Evolutionary conservation across 2,888 invertebrate genomes (phyloP), one percentile per base, ranked within the genome.

Genomic region (Abscondita cerata): DNA sequence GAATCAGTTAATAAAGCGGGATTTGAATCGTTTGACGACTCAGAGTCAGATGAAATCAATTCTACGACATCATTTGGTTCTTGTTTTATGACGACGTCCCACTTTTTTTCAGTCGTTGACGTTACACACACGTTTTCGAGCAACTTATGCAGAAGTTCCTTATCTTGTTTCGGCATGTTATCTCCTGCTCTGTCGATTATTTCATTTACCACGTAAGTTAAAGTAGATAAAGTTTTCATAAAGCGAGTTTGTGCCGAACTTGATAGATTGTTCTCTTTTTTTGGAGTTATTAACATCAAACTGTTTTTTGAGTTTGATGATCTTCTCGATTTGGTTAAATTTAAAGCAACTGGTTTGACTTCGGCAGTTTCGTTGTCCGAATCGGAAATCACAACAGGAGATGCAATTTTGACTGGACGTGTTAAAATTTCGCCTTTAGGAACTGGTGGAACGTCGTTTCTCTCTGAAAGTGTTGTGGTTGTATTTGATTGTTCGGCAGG

Each of bases 81-180:
- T 11, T 44, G 44, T 11, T 44, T 44, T 16, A 44, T 19, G n/a
- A 13, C 11, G 3, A 18, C 16, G 1, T 40, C 15, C 3, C 4
- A 6, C 15, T 11, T 16, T 8, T 15, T n/a, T n/a, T n/a, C n/a
- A n/a, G 1, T 19, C 3, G 16, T n/a, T 11, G 16, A 44, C 3
- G 16, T 44, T 9, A 8, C 4, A 18, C 44, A 18, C 9, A 44
- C 18, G 5, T 19, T 19, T 44, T 44, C 18, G 2, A 44, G 18
- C 19, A 44, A 19, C n/a, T 44, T 44, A 44, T 44, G 44, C 11
- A 44, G 44, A n/a, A 44, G n/a, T 8, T 44, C 44, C 19, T 44
- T 44, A 19, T 44, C 18, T 3, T 44, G 16, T n/a, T 44, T 16
- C n/a, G 3, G 19, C 16, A 44, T 44, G n/a, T 18, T 44, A 44